Conservation (phyloP, 1,140 invertebrate genomes). For the Bombus affinis region DNA sequence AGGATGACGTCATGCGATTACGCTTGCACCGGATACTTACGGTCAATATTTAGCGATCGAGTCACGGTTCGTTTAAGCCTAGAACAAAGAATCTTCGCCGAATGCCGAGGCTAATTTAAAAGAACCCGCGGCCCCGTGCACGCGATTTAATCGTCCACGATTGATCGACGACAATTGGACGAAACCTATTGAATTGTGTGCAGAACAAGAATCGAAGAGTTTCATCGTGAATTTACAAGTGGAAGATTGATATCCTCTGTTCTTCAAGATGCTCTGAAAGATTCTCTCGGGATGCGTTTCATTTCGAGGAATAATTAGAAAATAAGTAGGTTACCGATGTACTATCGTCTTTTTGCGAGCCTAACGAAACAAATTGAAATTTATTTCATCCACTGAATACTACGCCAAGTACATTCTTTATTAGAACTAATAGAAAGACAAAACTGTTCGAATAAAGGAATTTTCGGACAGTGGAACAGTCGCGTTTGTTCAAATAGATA, state of each 20-base stretch:
- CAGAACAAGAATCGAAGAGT: neutral
- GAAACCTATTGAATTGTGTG: neutral
- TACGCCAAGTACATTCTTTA: no score
- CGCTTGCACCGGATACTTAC: conserved; percentile 11
- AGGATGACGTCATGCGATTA: conserved; percentile 27
- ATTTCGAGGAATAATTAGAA: neutral
- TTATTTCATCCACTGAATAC: no score
- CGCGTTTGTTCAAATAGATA: no score
- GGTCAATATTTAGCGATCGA: conserved; percentile 46
- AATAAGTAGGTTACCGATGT: neutral
- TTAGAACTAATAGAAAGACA: no score
- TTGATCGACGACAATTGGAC: conserved; percentile 8
- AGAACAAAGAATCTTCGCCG: conserved; percentile 9
- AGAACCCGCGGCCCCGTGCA: neutral
- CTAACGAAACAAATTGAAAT: no score
- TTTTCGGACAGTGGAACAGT: no score
- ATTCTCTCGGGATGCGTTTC: neutral
- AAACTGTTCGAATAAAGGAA: no score
- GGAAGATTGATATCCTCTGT: neutral
- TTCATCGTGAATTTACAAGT: neutral
- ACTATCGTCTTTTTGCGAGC: no score
- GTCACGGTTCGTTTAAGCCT: neutral
- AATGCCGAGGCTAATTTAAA: conserved; percentile 16
- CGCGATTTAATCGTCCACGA: conserved; percentile 15
- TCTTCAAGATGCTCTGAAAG: neutral